Conservation (phyloP, 2,888 invertebrate genomes). For the Anorthoa munda region DNA sequence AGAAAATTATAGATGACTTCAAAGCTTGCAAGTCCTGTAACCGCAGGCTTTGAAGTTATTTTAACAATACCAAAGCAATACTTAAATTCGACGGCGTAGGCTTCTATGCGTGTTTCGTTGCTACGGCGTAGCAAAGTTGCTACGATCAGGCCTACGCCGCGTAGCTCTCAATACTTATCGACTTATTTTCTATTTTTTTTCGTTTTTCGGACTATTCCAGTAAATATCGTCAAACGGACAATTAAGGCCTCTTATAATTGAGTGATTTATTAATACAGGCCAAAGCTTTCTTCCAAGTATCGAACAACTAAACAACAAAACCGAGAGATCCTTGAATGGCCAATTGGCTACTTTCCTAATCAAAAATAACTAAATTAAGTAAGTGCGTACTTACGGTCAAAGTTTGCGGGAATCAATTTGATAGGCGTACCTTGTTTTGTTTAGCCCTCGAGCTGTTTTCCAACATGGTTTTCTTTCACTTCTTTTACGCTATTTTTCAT, state of each 20-base stretch:
- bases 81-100: not conserved
- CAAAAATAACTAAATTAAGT: constrained; percentile 58
- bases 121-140: constrained; percentile 29
- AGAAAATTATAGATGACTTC: not conserved
- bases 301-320: constrained; percentile 10
- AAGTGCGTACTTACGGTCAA: constrained; percentile 46
- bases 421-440: constrained; percentile 48
- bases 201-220: not conserved
- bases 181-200: not conserved
- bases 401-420: constrained; percentile 57
- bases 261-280: constrained; percentile 3
- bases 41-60: too few relatives aligned
- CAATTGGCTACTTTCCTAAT: constrained; percentile 41
- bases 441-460: constrained; percentile 44
- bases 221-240: not conserved
- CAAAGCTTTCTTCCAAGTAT: constrained; percentile 6
- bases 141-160: constrained; percentile 22
- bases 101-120: not conserved
- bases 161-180: not conserved
- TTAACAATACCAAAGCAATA: not conserved
- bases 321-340: constrained; percentile 5
- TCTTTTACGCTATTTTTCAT: constrained; percentile 41
- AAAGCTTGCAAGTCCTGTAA: too few relatives aligned
- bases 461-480: constrained; percentile 49
- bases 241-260: not conserved